Evolutionary conservation across 2,888 invertebrate genomes (phyloP), one percentile per base, ranked within the genome.

Genomic region (Lasioglossum oenotherae): DNA sequence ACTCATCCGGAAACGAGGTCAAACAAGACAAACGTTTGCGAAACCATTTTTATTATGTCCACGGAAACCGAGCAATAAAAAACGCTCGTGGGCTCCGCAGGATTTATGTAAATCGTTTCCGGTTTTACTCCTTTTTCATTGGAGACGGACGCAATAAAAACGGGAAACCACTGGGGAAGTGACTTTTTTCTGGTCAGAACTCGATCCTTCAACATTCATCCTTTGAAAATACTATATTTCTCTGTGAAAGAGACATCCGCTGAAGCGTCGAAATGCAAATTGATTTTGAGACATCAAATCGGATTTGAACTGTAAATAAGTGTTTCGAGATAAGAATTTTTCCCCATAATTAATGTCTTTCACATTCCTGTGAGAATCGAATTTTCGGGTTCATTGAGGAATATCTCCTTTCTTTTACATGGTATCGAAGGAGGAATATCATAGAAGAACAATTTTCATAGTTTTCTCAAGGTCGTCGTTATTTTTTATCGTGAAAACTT

Each of bases 1-100:
- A 74, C 27, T 64, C 64, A 31, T 31, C 46, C 4, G 46, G 23
- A 38, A 67, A 74, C 74, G 38, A 38, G 46, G 74, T 80, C 74
- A 67, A 19, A 64, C 46, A 14, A 38, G 27, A 79, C 31, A 27
- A 3, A 49, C 23, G 41, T 73, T 5, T 8, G n/a, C 19, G 23
- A 16, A 31, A 46, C 27, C 27, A 16, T 49, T 49, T 74, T 74
- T 67, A 19, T 79, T 73, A n/a, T 46, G 23, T 35, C 60, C 57
- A 67, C 16, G 12, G 23, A 38, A 16, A 60, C 35, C n/a, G 35
- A 71, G 23, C 38, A 23, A 71, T 19, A 38, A 71, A 72, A 72
- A 72, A 44, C n/a, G 44, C 41, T 8, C 16, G 44, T 27, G 35
- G 8, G 23, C 53, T 10, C 19, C 35, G 23, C n/a, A 5, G 44